These are phyloP conservation scores for Benitochromis conjunctus DNA, from an alignment of 2,113 vertebrate species.

Conservation along the genomic window DNA sequence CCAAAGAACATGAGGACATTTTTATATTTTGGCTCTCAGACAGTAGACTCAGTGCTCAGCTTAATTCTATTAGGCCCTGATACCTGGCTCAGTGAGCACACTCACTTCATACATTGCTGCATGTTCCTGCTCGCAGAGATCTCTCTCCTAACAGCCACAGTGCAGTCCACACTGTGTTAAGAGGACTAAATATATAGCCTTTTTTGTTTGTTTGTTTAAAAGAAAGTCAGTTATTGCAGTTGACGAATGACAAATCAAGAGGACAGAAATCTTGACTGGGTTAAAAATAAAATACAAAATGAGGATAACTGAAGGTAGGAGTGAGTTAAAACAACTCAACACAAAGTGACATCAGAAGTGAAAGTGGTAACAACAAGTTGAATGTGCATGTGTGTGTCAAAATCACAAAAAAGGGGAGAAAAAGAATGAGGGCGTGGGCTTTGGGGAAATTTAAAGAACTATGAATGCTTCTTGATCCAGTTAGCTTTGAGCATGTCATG, in stretches of 20 bases:
- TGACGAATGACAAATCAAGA: not conserved
- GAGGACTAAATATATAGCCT: not conserved
- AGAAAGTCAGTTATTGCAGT: not conserved
- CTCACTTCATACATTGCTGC: not conserved
- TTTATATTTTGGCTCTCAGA: constrained; percentile 4
- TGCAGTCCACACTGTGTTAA: not conserved
- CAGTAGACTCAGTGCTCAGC: constrained; percentile 7
- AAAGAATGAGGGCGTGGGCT: not conserved
- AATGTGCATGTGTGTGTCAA: not conserved
- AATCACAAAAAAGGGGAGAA: not conserved
- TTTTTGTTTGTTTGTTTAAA: not conserved
- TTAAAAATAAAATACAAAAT: not conserved
- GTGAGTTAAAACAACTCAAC: not conserved
- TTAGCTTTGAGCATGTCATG: not conserved
- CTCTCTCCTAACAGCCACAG: not conserved
- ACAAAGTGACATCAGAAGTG: not conserved
- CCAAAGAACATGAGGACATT: constrained; percentile 1
- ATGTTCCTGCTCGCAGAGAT: not conserved
- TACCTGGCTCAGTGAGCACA: constrained; percentile 16
- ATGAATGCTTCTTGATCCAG: not conserved
- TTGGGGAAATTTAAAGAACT: not conserved
- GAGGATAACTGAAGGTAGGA: not conserved
- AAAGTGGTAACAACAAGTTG: not conserved
- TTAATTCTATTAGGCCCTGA: not conserved
- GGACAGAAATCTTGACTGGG: not conserved